Conservation (phyloP, 2,797 vertebrate genomes). For the Alectoris magna region DNA sequence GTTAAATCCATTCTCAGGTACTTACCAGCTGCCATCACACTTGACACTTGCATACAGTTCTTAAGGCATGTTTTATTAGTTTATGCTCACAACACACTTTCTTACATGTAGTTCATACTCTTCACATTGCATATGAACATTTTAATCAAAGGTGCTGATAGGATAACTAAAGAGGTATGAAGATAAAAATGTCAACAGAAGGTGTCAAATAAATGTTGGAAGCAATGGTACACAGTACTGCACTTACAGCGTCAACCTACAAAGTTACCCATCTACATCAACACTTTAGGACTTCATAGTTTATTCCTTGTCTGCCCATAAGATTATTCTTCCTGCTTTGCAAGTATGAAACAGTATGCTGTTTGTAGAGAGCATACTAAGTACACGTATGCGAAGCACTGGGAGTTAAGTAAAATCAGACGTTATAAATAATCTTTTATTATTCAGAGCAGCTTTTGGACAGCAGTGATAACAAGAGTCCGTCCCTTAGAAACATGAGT, state of each 20-base stretch:
- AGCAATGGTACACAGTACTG: background rate
- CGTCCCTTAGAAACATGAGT: background rate
- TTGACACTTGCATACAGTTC: background rate
- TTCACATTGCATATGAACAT: accelerated
- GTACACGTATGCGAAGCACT: background rate
- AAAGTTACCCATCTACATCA: background rate
- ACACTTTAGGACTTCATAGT: background rate
- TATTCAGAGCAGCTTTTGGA: constrained; percentile 1
- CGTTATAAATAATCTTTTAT: constrained; percentile 39
- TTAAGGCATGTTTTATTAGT: accelerated
- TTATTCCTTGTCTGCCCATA: constrained; percentile 30
- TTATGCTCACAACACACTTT: background rate
- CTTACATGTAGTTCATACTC: background rate
- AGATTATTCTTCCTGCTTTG: constrained; percentile 24
- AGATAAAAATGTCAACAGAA: background rate
- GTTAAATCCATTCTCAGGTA: background rate
- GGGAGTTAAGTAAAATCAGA: constrained; percentile 1
- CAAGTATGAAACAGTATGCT: background rate
- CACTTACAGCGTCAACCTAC: background rate
- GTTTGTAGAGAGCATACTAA: background rate
- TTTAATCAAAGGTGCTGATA: background rate
- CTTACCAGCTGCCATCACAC: background rate
- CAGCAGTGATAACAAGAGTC: background rate
- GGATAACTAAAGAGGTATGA: background rate
- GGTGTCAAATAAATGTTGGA: background rate